Evolutionary conservation across 2,113 vertebrate species (phyloP), one percentile per base, ranked within the genome.

Genomic region (Fukomys damarensis): DNA sequence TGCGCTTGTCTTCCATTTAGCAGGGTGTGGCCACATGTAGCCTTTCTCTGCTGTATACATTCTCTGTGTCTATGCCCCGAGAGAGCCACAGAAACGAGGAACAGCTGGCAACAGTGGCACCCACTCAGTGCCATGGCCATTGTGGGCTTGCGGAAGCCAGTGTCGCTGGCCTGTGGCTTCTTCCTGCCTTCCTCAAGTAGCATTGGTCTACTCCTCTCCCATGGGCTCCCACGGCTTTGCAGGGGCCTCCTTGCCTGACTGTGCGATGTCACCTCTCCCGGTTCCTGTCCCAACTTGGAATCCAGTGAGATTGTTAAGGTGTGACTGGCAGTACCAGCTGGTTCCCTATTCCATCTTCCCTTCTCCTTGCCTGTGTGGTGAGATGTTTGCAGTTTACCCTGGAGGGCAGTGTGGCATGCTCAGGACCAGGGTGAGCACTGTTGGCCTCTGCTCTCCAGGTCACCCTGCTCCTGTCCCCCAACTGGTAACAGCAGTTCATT

Each of bases 71-170:
- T 9, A 9, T 9, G n/a, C 85, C 68, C 65, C 38, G n/a, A 35
- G 65, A 56, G 70, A 38, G 9, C 4, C 3, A 52, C 32, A 17
- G 17, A 43, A 24, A 22, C 7, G 24, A 77, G 56, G 5, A 41
- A 70, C 24, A 26, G 26, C 56, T 0, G 0, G 13, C 4, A 52
- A 19, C 2, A 1, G 41, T 9, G 14, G 22, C 26, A 8, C 26
- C 19, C 13, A 43, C 24, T 63, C 22, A 43, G n/a, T 43, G 17
- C 65, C 2, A 3, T n/a, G 35, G 26, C 56, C 19, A 12, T 24
- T 7, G 20, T 38, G 32, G 43, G 56, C 43, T n/a, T 11, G 4
- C 4, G 2, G 41, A 52, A 12, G n/a, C 32, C 0, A 0, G 1
- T 1, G 46, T 72, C 65, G 14, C n/a, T n/a, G n/a, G 24, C 41